Percentiles rank a stretch among this genome's conserved stretches.
Conservation (phyloP, 2,113 vertebrate genomes). For the Chloebia gouldiae region DNA sequence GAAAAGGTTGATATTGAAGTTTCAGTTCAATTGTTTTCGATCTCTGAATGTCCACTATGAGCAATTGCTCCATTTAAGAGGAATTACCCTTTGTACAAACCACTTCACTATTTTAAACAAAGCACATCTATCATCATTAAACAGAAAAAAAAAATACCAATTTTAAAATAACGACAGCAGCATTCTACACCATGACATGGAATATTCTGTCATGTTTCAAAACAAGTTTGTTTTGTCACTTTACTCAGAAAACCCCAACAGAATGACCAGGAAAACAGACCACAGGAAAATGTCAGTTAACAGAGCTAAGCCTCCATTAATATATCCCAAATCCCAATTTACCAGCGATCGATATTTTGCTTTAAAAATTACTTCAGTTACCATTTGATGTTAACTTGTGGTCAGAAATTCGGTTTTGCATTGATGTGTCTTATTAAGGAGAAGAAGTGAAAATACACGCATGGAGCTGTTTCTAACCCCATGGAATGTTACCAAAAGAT, state of each 20-base stretch:
- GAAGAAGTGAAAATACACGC: not conserved
- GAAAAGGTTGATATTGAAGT: constrained; percentile 76
- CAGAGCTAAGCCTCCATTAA: not conserved
- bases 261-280: not conserved
- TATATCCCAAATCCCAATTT: not conserved
- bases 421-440: not conserved
- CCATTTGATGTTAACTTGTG: not conserved
- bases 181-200: not conserved
- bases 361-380: not conserved
- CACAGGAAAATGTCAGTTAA: not conserved
- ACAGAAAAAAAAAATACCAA: constrained; percentile 51
- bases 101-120: constrained; percentile 85
- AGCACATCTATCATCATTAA: constrained; percentile 83
- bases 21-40: constrained; percentile 81
- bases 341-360: not conserved
- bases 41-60: constrained; percentile 77
- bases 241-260: not conserved
- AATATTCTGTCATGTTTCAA: not conserved
- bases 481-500: not conserved
- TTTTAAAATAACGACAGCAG: constrained; percentile 65
- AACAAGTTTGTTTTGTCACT: constrained; percentile 13
- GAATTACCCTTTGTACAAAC: constrained; percentile 82
- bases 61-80: constrained; percentile 81
- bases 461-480: not conserved
- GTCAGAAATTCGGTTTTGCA: not conserved